Base-by-base conservation (phyloP, 2,113 vertebrate species). In the Pluvialis apricaria region DNA sequence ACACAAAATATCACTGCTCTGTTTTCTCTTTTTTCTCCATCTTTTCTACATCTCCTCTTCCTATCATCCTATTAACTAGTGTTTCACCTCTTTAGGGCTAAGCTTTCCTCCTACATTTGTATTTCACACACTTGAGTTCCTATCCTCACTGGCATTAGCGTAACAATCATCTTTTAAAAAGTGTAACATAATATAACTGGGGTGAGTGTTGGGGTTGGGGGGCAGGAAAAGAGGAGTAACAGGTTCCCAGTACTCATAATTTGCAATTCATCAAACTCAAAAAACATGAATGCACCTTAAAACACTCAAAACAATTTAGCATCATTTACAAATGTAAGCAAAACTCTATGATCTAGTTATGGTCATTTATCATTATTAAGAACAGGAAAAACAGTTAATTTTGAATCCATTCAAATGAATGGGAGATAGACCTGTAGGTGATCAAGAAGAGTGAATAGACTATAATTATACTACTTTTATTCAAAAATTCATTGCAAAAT, bases 371-470 rank as follows among this genome's bases (percentile, higher is more conserved):
- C 52, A 65, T 77, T 86, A 92, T 79, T 65, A 94, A 54, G 19
- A 82, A 81, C 10, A 84, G 8, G 52, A 89, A 84, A 86, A 92
- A 1, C 22, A 72, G 57, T 52, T 91, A 64, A 96, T 91, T 95
- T 89, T 94, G 13, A 89, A 89, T 68, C 47, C 36, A 88, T 94
- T 94, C 65, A 91, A 51, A 57, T 40, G 66, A 91, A 91, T 31
- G 40, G 40, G 44, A 89, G 65, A 52, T 9, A 92, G 62, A 82
- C 47, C 52, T 49, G 42, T 28, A 82, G 77, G 61, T 96, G 89
- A 96, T 54, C 52, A 82, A 52, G 54, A 95, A 47, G 61, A 88
- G 40, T 91, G 89, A 96, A 95, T 91, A 96, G 91, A 91, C 31
- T 69, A 26, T 68, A 94, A 92, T 95, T 95, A 92, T 60, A 90